Conservation (phyloP, 2,113 vertebrate species). For the Gnathonemus longibarbis region DNA sequence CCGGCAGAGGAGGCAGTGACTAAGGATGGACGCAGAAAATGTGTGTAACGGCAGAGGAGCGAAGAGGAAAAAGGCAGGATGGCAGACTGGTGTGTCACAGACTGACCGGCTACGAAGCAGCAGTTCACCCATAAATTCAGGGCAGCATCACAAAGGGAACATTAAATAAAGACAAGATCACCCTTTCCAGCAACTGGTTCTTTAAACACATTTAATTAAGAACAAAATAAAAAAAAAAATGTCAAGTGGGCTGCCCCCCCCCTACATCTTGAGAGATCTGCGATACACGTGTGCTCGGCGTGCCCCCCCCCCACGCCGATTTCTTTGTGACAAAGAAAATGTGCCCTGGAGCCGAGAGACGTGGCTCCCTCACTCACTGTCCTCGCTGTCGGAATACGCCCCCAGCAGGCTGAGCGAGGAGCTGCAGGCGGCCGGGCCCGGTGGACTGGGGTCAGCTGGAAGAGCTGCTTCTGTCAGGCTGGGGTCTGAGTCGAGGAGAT, state of each 20-base stretch:
- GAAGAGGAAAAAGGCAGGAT: not conserved
- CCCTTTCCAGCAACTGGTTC: not conserved
- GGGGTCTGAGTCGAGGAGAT: slow-evolving; percentile 33
- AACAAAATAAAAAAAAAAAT: not conserved
- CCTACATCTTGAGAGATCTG: not conserved
- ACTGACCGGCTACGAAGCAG: too few relatives aligned
- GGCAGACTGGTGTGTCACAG: not conserved
- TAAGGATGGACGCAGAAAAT: not conserved
- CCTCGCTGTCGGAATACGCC: slow-evolving; percentile 66
- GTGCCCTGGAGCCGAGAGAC: not conserved
- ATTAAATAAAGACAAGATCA: not conserved
- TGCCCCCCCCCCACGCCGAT: not conserved
- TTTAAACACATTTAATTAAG: not conserved
- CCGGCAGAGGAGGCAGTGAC: not conserved
- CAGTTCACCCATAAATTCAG: not conserved
- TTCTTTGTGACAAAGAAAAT: not conserved
- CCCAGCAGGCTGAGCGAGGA: slow-evolving; percentile 68
- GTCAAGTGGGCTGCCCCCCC: not conserved
- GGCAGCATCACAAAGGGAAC: not conserved
- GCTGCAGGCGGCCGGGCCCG: slow-evolving; percentile 30
- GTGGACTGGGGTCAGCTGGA: slow-evolving; percentile 3
- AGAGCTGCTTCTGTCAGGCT: not conserved
- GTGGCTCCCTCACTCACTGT: slow-evolving; percentile 54
- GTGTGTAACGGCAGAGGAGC: not conserved
- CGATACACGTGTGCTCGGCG: not conserved